Conservation (phyloP, 2,888 invertebrate genomes). For the Sminthurinus aureus region DNA sequence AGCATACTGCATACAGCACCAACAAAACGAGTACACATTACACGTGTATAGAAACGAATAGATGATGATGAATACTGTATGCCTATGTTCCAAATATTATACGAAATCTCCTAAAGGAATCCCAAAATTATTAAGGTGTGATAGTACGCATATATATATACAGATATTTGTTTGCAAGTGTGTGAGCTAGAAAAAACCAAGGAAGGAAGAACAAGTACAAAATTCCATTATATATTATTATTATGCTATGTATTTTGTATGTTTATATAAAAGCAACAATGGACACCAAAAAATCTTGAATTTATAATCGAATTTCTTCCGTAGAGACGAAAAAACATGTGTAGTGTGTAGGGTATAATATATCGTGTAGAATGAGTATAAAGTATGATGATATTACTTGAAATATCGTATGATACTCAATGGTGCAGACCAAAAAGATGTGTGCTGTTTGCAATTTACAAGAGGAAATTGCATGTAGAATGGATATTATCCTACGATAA, state of each 20-base stretch:
- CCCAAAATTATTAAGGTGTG: constrained; percentile 24
- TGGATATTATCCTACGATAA: background rate
- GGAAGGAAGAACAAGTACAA: background rate
- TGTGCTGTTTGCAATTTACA: background rate
- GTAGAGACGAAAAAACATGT: background rate
- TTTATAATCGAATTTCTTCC: background rate
- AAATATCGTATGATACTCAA: background rate
- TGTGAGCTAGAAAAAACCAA: background rate
- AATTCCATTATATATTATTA: no score
- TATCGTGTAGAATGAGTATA: no score
- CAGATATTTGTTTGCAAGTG: background rate
- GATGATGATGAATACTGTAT: no score
- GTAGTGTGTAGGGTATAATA: background rate
- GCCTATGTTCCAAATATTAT: no score
- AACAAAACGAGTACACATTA: no score
- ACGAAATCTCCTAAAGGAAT: background rate
- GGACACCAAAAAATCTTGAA: background rate
- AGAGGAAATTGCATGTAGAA: background rate
- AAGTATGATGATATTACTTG: background rate
- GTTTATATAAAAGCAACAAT: no score
- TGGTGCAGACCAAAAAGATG: background rate
- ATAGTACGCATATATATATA: background rate
- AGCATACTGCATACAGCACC: no score
- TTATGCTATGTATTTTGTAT: no score
- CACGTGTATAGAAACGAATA: no score